Percentiles rank a stretch among this genome's conserved stretches.
phyloP scores from a whole-genome alignment of 2,113 vertebrate species.

The Bujurquina vittata region DNA sequence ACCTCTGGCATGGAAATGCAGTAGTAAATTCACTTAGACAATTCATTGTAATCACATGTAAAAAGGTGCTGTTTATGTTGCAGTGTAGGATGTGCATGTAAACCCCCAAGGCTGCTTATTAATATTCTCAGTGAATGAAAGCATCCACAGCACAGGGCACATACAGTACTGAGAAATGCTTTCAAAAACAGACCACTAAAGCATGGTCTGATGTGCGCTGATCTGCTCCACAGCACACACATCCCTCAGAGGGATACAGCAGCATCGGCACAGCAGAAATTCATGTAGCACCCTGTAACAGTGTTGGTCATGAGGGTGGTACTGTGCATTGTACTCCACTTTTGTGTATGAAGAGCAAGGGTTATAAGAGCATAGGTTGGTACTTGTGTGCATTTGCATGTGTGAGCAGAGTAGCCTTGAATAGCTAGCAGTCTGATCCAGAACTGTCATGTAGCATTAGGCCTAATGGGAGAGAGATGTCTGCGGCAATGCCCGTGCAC shows the following conservation, averaged over 20 bases:
- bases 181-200: conserved; percentile 30
- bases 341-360: conserved; percentile 9
- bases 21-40: not conserved
- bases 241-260: conserved; percentile 25
- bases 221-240: conserved; percentile 40
- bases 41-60: not conserved
- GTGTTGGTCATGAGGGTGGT: not conserved
- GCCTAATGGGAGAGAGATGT: conserved; percentile 59
- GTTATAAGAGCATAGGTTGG: conserved; percentile 22
- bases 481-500: conserved; percentile 26
- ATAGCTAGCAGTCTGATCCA: conserved; percentile 76
- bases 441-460: conserved; percentile 80
- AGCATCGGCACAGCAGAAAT: conserved; percentile 5
- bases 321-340: not conserved
- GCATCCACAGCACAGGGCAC: conserved; percentile 12
- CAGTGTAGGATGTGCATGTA: not conserved
- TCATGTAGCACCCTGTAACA: not conserved
- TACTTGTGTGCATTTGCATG: conserved; percentile 12
- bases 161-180: conserved; percentile 12
- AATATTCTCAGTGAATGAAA: conserved; percentile 38
- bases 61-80: conserved; percentile 22
- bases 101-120: conserved; percentile 43
- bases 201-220: conserved; percentile 21
- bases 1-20: not conserved
- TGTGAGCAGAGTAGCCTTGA: conserved; percentile 51